A percentile compares a stretch with the other conserved stretches of the same genome.
Evolutionary conservation across 2,888 invertebrate genomes (phyloP).

Genomic region (Drosophila niveifrons): DNA sequence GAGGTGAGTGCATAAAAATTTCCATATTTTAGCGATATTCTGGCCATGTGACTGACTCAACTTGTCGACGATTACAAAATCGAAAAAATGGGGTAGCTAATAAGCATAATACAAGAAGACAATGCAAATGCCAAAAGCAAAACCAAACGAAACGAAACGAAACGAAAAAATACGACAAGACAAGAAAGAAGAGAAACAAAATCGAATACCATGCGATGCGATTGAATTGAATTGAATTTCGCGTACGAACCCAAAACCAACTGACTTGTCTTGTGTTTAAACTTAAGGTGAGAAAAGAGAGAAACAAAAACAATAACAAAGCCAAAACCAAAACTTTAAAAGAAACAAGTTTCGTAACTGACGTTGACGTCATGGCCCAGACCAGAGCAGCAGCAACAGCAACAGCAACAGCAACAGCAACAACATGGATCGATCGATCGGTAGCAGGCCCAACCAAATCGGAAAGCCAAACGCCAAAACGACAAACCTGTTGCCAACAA

Average conservation of each 20-base stretch:
- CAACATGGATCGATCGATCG: constrained; percentile 2
- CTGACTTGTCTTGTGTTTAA: constrained; percentile 17
- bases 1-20: constrained; percentile 87
- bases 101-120: constrained; percentile 58
- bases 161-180: constrained; percentile 34
- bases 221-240: constrained; percentile 77
- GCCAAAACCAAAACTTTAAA: constrained; percentile 57
- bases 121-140: constrained; percentile 60
- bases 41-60: constrained; percentile 50
- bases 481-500: constrained; percentile 77
- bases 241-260: constrained; percentile 59
- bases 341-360: constrained; percentile 82
- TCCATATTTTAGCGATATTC: constrained; percentile 3
- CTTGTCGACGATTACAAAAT: constrained; percentile 63
- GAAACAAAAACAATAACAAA: constrained; percentile 33
- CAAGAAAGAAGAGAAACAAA: constrained; percentile 14
- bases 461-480: constrained; percentile 48
- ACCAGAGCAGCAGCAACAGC: constrained; percentile 33
- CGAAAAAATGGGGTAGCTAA: constrained; percentile 48
- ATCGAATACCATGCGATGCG: constrained; percentile 62
- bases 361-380: constrained; percentile 79
- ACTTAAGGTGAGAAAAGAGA: constrained; percentile 34
- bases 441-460: constrained; percentile 42
- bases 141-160: constrained; percentile 16
- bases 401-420: background rate